Conservation (phyloP, 2,888 invertebrate species). For the Apodemia mormo region DNA sequence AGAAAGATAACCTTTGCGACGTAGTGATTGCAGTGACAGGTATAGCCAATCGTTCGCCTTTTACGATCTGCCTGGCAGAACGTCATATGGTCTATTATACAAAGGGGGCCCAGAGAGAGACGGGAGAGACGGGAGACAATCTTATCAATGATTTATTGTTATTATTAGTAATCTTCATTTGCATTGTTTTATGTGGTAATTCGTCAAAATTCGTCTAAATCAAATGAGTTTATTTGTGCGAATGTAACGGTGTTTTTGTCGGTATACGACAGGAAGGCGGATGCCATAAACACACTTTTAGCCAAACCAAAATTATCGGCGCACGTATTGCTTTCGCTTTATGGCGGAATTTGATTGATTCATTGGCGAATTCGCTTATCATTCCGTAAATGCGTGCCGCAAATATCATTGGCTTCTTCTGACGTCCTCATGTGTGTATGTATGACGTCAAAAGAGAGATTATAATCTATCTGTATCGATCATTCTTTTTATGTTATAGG, state of each 20-base stretch:
- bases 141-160: too few relatives aligned
- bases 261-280: slow-evolving; percentile 76
- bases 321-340: slow-evolving; percentile 39
- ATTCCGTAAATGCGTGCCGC: slow-evolving; percentile 6
- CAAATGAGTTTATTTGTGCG: slow-evolving; percentile 74
- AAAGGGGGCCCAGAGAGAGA: too few relatives aligned
- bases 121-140: too few relatives aligned
- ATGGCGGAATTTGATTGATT: slow-evolving; percentile 24
- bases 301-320: slow-evolving; percentile 52
- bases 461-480: too few relatives aligned
- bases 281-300: slow-evolving; percentile 79
- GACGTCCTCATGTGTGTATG: not conserved
- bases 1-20: too few relatives aligned
- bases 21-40: too few relatives aligned
- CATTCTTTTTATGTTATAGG: too few relatives aligned
- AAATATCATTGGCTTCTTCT: not conserved
- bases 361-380: slow-evolving; percentile 19
- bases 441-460: not conserved
- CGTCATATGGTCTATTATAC: too few relatives aligned
- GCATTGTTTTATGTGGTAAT: slow-evolving; percentile 64
- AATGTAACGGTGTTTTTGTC: slow-evolving; percentile 78
- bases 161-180: slow-evolving; percentile 8
- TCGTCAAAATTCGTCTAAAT: slow-evolving; percentile 80
- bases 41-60: too few relatives aligned
- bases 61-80: too few relatives aligned